Evolutionary conservation across 2,113 vertebrate species (phyloP).

Genomic region (Plecotus auritus): DNA sequence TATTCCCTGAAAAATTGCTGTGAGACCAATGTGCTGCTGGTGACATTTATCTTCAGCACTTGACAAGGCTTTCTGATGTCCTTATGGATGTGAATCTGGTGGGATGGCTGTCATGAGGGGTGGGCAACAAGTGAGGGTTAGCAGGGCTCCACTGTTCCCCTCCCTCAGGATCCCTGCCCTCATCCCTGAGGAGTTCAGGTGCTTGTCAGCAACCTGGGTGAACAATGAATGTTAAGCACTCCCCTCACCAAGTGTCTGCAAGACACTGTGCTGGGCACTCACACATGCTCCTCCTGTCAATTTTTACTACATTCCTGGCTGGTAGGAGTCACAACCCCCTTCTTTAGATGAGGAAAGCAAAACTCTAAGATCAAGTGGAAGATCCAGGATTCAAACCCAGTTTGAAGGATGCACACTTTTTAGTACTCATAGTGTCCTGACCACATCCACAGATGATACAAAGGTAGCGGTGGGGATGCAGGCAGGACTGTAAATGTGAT

Average conservation of each 20-base stretch:
- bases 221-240: neutral
- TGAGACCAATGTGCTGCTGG: neutral
- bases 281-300: neutral
- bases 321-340: neutral
- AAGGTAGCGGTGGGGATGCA: neutral
- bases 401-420: neutral
- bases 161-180: neutral
- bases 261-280: neutral
- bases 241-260: neutral
- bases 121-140: neutral
- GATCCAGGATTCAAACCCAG: neutral
- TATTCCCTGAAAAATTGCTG: constrained; percentile 14
- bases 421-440: neutral
- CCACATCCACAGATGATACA: neutral
- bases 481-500: neutral
- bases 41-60: constrained; percentile 22
- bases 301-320: neutral
- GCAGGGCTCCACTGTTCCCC: neutral
- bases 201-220: constrained; percentile 27
- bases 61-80: constrained; percentile 31
- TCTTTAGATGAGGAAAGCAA: neutral
- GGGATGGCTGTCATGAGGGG: constrained; percentile 2
- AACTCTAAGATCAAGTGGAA: neutral
- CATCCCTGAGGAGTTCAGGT: neutral
- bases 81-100: neutral